Conservation (phyloP, 2,888 invertebrate genomes). For the Coenonympha arcania region DNA sequence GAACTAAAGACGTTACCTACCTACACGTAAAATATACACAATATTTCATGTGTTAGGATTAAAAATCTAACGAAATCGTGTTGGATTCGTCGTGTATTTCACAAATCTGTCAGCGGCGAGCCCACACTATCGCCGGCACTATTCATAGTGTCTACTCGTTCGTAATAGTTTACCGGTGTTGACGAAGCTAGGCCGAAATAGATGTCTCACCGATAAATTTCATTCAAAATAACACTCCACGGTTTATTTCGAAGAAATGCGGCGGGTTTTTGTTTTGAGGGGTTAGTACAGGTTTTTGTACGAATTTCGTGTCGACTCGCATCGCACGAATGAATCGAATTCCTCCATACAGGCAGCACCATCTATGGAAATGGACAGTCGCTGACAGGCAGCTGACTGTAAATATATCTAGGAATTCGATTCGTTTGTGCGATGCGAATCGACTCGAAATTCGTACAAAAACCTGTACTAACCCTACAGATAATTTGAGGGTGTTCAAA, state of each 20-base stretch:
- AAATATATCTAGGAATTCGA: too few relatives aligned
- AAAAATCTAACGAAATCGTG: conserved; percentile 36
- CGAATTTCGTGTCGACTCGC: too few relatives aligned
- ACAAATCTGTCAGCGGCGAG: conserved; percentile 66
- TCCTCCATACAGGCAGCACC: too few relatives aligned
- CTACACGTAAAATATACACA: conserved; percentile 14
- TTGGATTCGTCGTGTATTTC: conserved; percentile 53
- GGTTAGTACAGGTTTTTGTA: too few relatives aligned
- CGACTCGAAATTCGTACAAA: too few relatives aligned
- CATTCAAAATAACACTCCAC: conserved; percentile 51
- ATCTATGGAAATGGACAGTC: too few relatives aligned
- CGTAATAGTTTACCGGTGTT: conserved; percentile 42
- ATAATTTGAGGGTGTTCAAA: conserved; percentile 52
- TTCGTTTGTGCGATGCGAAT: too few relatives aligned
- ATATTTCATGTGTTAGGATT: conserved; percentile 21
- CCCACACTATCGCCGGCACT: conserved; percentile 50
- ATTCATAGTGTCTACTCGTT: conserved; percentile 54
- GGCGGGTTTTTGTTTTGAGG: conserved; percentile 55
- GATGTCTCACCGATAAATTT: conserved; percentile 62
- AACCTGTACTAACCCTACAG: too few relatives aligned
- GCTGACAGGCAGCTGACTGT: too few relatives aligned
- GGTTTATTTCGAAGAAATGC: conserved; percentile 50
- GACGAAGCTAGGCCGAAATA: conserved; percentile 63
- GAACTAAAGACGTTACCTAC: conserved; percentile 18
- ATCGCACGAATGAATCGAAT: too few relatives aligned